Evolutionary conservation across 2,888 invertebrate genomes (phyloP), one percentile per base, ranked within the genome.

Genomic region (Tenthredo mesomela): DNA sequence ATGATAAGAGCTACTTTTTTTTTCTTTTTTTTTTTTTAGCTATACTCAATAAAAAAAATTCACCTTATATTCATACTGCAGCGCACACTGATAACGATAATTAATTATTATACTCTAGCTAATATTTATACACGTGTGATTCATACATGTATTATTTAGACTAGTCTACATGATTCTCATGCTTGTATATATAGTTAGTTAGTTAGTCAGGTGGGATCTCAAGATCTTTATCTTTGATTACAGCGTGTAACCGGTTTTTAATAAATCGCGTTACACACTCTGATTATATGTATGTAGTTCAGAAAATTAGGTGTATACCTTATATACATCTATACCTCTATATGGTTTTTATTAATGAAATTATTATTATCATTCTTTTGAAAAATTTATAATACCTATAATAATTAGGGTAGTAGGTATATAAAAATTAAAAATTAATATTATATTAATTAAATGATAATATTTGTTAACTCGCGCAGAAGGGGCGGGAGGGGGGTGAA

Each of bases 211-310:
- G 61, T 71, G 18, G 37, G 33, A 40, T 3, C 70, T 9, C 40
- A 7, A 71, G 47, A 73, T 73, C 43, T 47, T 73, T 73, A 73
- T 73, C 73, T 73, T 43, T 43, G 43, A 47, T 15, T 25, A 43
- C 21, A 21, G 25, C 1, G 9, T 5, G 73, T 3, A 10, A 29
- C 67, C 67, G 67, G 67, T 5, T 25, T 29, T 29, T 25, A 21
- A 61, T 61, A 12, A 61, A 61, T 25, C 7, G n/a, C 1, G 54
- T 43, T 37, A 37, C 40, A 10, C 40, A 43, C 40, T 43, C 40
- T 43, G 2, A 43, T 43, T 43, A 43, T 10, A 10, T n/a, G n/a
- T n/a, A n/a, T n/a, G n/a, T n/a, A n/a, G n/a, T n/a, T n/a, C n/a
- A n/a, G n/a, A n/a, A n/a, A n/a, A n/a, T n/a, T n/a, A n/a, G n/a